Conservation (phyloP, 2,797 vertebrate species). For the Bradypodion pumilum region DNA sequence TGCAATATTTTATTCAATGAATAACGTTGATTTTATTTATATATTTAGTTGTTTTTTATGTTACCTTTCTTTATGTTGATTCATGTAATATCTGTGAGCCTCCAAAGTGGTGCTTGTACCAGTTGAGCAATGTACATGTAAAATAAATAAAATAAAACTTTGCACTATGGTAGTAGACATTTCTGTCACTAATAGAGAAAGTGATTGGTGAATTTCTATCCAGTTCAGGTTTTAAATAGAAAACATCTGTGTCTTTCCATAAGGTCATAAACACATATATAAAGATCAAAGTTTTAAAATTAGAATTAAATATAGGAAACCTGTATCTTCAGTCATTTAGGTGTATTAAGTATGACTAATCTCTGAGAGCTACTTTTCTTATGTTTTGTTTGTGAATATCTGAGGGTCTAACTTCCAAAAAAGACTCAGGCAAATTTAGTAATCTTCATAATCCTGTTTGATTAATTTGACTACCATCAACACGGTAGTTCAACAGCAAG, state of each 20-base stretch:
- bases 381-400: neutral
- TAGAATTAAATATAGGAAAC: neutral
- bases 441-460: neutral
- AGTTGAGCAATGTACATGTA: too few species aligned
- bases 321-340: slow-evolving; percentile 6
- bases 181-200: neutral
- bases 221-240: neutral
- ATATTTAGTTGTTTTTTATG: too few species aligned
- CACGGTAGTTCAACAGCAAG: neutral
- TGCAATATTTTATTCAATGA: neutral
- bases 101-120: too few species aligned
- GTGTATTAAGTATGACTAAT: neutral
- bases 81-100: too few species aligned
- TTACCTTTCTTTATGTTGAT: too few species aligned
- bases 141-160: neutral
- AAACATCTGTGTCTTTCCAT: neutral
- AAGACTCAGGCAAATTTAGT: neutral
- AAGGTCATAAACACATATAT: slow-evolving; percentile 35
- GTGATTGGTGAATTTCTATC: neutral
- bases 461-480: neutral
- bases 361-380: neutral
- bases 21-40: too few species aligned
- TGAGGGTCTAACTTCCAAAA: neutral
- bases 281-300: slow-evolving; percentile 1
- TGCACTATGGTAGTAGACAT: neutral